These are phyloP conservation scores for Meleagris gallopavo DNA, from an alignment of 2,113 vertebrate genomes.

Conservation along the genomic window DNA sequence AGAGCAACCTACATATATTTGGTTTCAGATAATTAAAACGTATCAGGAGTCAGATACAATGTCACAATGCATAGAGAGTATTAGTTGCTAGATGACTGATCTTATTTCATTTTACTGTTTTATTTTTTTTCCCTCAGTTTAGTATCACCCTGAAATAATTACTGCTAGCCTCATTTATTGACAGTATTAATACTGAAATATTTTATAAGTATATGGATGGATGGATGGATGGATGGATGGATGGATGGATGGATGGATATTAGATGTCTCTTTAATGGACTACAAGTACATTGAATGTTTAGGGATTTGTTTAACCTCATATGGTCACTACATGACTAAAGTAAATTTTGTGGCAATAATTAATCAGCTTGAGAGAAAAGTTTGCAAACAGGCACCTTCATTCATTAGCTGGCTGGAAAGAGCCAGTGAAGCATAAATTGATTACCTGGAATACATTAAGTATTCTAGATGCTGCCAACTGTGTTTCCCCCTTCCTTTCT, in stretches of 20 bases:
- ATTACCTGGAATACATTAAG: slow-evolving; percentile 66
- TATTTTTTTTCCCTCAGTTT: not conserved
- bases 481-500: slow-evolving; percentile 30
- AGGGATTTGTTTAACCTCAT: slow-evolving; percentile 56
- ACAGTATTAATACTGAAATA: not conserved
- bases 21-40: not conserved
- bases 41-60: not conserved
- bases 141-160: not conserved
- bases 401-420: slow-evolving; percentile 50
- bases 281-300: slow-evolving; percentile 37
- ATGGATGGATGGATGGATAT: not conserved
- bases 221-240: not conserved
- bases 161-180: not conserved
- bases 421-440: slow-evolving; percentile 62
- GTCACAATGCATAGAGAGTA: not conserved
- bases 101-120: not conserved
- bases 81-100: not conserved
- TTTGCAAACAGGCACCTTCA: slow-evolving; percentile 40
- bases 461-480: slow-evolving; percentile 48
- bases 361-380: slow-evolving; percentile 58
- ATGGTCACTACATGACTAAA: slow-evolving; percentile 52
- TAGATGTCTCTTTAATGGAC: slow-evolving; percentile 25
- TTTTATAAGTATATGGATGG: not conserved
- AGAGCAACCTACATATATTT: not conserved
- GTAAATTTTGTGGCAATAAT: slow-evolving; percentile 64